Evolutionary conservation across 2,888 invertebrate genomes (phyloP), one percentile per base, ranked within the genome.

Genomic region (Dysmachus trigonus): DNA sequence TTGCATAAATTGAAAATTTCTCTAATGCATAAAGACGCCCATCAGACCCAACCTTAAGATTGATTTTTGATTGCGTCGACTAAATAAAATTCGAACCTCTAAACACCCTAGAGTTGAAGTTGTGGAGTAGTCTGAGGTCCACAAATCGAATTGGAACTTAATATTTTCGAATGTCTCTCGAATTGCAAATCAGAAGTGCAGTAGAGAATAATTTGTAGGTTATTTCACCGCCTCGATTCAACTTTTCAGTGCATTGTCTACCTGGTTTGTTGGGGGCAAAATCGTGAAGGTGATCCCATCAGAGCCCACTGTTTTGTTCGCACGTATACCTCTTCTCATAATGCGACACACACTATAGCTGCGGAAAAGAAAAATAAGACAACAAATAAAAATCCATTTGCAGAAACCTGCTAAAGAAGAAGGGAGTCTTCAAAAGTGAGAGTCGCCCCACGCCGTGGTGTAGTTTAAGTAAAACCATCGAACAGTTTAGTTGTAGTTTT

Each of bases 401-500:
- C 13, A 62, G 81, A 84, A 87, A 35, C 53, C 35, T 85, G 81
- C 82, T 85, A 86, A 87, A 84, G 77, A 87, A 87, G 89, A 89
- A 89, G 89, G 90, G 91, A 92, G 91, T 91, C 91, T 91, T 92
- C 91, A 92, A 92, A 92, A 92, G 92, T 91, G 90, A 90, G 90
- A 90, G 90, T 90, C 89, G 89, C 89, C 89, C 89, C 86, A 89
- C 89, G 90, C 88, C 77, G 89, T 88, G 88, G 90, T 89, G 91
- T 91, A 92, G 92, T 92, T 91, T 90, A 91, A 91, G 90, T 90
- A 90, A 90, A 91, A 90, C 91, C 90, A 91, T 89, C 90, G 90
- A 89, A 89, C 90, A 89, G 90, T 88, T 89, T 89, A 90, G 90
- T 88, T 88, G 88, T 89, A 87, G 83, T 82, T 81, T 79, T 84